Evolutionary conservation across 1,140 invertebrate genomes (phyloP), one percentile per base, ranked within the genome.

Genomic region (Sitodiplosis mosellana): DNA sequence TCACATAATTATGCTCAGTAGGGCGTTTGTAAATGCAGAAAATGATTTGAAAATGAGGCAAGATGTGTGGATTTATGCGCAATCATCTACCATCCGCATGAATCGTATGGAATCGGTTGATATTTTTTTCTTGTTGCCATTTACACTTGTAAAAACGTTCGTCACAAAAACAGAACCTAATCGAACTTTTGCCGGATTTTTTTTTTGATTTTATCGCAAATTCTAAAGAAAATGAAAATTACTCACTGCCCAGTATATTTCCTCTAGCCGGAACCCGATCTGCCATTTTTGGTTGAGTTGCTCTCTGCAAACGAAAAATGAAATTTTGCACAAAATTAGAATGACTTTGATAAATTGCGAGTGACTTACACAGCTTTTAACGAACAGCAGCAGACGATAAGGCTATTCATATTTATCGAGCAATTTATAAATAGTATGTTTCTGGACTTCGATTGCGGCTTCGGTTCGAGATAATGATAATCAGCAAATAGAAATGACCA

Each of bases 231-330:
- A 38, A n/a, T 12, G 12, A 38, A 38, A 38, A 34, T 8, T 47
- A 62, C 60, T 62, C 60, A 62, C 60, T 62, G 56, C 60, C 60
- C 52, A 62, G 58, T 38, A 62, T 47, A 52, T 58, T 60, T 54
- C 60, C 60, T 42, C 48, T 55, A 41, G 60, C 60, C 41, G 58
- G 54, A 48, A 61, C 60, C 21, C 61, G 21, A 8, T 38, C 36
- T 3, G 57, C 17, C 60, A 62, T 62, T 19, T 51, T 53, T 27
- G 10, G n/a, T n/a, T 27, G 4, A 10, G 27, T 27, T 27, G 10
- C 3, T 5, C 27, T 27, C 27, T 27, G 27, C 4, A n/a, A 27
- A 27, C 27, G 4, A 27, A 27, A 27, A 27, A 27, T 27, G 10
- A 27, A 27, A n/a, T n/a, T n/a, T 27, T 10, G 10, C 27, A 27